Evolutionary conservation across 2,888 invertebrate genomes (phyloP).

Genomic region (Oscheius sp.): DNA sequence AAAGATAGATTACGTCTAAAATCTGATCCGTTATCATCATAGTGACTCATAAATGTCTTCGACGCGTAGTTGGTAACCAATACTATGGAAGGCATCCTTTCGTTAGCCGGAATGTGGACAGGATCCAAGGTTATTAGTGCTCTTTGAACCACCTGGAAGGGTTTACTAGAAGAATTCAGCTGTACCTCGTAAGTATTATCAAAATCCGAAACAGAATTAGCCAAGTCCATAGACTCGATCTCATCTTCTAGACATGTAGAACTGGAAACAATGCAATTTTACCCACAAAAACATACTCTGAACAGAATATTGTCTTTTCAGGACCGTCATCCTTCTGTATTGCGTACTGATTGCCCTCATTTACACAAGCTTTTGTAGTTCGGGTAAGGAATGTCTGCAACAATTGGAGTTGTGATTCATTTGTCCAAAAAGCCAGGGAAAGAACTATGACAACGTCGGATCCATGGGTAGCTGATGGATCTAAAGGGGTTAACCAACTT

Average conservation of each 20-base stretch:
- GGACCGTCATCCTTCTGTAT: background rate
- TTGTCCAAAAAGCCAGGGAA: constrained; percentile 17
- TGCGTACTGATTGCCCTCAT: constrained; percentile 10
- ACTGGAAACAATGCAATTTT: background rate
- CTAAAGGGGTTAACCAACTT: background rate
- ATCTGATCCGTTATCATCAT: constrained; percentile 15
- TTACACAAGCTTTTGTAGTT: background rate
- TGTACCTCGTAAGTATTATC: constrained; percentile 14
- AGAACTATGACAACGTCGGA: constrained; percentile 23
- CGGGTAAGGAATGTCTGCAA: background rate
- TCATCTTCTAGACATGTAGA: background rate
- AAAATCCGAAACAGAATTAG: background rate
- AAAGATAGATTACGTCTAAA: constrained; percentile 23
- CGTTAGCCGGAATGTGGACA: background rate
- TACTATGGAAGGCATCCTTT: constrained; percentile 3
- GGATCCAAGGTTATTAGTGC: constrained; percentile 6
- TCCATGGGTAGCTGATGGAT: background rate
- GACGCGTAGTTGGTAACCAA: constrained; percentile 21
- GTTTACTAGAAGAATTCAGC: background rate
- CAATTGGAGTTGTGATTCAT: background rate
- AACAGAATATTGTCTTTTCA: background rate
- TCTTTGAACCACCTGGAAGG: background rate
- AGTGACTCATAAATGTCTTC: background rate
- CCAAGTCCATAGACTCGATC: background rate
- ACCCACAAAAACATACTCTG: background rate